Conservation (phyloP, 2,888 invertebrate species). For the Heteromurus nitidus region DNA sequence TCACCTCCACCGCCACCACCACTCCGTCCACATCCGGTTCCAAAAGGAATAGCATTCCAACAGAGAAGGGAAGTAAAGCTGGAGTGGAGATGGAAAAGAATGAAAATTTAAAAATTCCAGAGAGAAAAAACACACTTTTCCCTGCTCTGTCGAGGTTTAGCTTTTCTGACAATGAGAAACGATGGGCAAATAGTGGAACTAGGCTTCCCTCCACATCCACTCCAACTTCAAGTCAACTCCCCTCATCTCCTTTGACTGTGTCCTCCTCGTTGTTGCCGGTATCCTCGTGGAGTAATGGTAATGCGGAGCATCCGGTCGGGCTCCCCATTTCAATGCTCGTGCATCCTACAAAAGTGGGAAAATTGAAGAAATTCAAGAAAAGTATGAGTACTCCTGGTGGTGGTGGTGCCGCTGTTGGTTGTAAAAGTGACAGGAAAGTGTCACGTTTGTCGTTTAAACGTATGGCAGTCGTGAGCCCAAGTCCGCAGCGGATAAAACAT, state of each 20-base stretch:
- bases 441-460: conserved; percentile 21
- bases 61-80: background rate
- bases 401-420: background rate
- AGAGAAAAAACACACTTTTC: background rate
- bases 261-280: conserved; percentile 1
- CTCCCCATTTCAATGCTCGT: background rate
- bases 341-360: background rate
- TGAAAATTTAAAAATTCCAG: conserved; percentile 31
- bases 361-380: background rate
- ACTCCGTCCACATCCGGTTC: conserved; percentile 41
- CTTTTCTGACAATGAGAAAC: conserved; percentile 32
- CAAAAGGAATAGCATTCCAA: conserved; percentile 26
- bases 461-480: conserved; percentile 18
- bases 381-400: background rate
- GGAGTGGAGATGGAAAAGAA: conserved; percentile 8
- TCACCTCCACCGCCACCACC: conserved; percentile 9
- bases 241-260: conserved; percentile 8
- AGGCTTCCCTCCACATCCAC: background rate
- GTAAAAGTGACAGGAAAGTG: conserved; percentile 32
- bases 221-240: background rate
- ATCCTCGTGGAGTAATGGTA: conserved; percentile 7
- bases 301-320: conserved; percentile 1
- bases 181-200: conserved; percentile 2
- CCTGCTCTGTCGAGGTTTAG: conserved; percentile 2
- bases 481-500: conserved; percentile 14